These are phyloP conservation scores for Craniophora ligustri DNA, from an alignment of 2,888 invertebrate genomes.

Conservation along the genomic window DNA sequence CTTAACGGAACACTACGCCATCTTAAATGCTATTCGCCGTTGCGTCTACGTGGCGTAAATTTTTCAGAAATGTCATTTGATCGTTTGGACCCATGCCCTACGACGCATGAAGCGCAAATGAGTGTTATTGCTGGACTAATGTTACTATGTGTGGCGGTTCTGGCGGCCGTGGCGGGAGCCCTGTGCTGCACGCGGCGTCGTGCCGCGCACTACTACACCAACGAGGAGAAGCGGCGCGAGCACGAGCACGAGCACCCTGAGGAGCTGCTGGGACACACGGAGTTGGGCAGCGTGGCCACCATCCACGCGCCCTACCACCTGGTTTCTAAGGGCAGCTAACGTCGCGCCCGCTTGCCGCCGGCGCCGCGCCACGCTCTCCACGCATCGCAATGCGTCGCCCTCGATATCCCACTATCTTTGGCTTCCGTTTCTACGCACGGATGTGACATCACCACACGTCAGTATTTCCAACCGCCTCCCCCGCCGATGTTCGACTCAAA, in stretches of 20 bases:
- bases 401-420: conserved; percentile 54
- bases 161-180: conserved; percentile 88
- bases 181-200: conserved; percentile 91
- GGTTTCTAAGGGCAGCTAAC: conserved; percentile 78
- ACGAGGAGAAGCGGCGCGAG: conserved; percentile 90
- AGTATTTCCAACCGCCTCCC: conserved; percentile 63
- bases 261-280: conserved; percentile 72
- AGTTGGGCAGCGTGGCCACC: conserved; percentile 77
- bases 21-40: conserved; percentile 89
- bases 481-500: conserved; percentile 65
- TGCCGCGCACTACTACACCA: conserved; percentile 93
- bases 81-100: conserved; percentile 79
- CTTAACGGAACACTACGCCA: conserved; percentile 84
- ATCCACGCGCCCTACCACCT: conserved; percentile 79
- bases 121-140: conserved; percentile 87
- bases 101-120: conserved; percentile 87
- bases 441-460: conserved; percentile 60
- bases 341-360: conserved; percentile 65
- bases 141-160: conserved; percentile 74
- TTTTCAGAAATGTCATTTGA: conserved; percentile 72
- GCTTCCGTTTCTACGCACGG: conserved; percentile 48
- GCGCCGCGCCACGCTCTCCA: conserved; percentile 38
- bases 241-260: conserved; percentile 80
- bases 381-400: conserved; percentile 49
- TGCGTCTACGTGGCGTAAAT: conserved; percentile 81